These are phyloP conservation scores for Zosterops pallidus DNA, from an alignment of 2,113 vertebrate genomes.

Conservation along the genomic window DNA sequence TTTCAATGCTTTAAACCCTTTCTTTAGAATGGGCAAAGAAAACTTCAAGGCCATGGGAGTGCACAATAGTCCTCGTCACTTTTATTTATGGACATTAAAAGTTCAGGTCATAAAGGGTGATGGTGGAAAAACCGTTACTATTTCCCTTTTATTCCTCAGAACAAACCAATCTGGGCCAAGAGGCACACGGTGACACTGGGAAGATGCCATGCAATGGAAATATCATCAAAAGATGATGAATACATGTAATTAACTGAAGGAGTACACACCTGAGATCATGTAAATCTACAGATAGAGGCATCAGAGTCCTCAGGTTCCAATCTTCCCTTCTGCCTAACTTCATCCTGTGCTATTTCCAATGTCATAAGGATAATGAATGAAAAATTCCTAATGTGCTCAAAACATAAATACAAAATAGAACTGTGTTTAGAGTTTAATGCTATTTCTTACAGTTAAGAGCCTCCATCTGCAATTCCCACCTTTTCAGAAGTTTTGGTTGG, in stretches of 20 bases:
- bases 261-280: not conserved
- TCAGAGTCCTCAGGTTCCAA: not conserved
- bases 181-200: not conserved
- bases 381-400: not conserved
- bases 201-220: constrained; percentile 21
- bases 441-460: not conserved
- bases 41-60: not conserved
- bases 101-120: not conserved
- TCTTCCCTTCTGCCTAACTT: not conserved
- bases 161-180: not conserved
- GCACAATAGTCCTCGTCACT: not conserved
- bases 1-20: not conserved
- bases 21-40: not conserved
- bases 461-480: not conserved
- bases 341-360: not conserved
- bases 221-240: constrained; percentile 31
- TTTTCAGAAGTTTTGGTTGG: not conserved
- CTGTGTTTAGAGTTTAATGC: not conserved
- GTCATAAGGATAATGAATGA: not conserved
- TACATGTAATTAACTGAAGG: constrained; percentile 22
- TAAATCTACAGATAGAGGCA: not conserved
- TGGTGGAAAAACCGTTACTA: not conserved
- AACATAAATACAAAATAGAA: not conserved
- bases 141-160: constrained; percentile 15
- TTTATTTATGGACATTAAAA: constrained; percentile 5